phyloP scores from a whole-genome alignment of 2,113 vertebrate species.

The Notothenia rossii region DNA sequence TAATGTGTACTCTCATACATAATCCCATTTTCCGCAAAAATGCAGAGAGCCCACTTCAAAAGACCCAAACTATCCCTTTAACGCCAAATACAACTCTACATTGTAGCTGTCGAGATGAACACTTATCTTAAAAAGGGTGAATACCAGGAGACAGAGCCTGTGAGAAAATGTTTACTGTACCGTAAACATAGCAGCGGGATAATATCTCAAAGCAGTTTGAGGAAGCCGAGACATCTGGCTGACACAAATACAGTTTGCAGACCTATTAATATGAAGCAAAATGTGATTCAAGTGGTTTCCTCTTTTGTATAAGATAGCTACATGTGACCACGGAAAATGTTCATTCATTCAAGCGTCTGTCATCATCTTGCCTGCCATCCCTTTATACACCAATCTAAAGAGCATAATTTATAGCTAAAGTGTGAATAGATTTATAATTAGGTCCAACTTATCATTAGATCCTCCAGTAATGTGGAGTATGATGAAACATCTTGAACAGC shows the following conservation, averaged over 20 bases:
- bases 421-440: background rate
- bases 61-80: no score
- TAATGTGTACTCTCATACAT: background rate
- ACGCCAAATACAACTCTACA: background rate
- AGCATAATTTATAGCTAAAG: background rate
- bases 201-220: slow-evolving; percentile 14
- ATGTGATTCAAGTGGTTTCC: slow-evolving; percentile 39
- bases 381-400: background rate
- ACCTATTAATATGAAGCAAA: slow-evolving; percentile 36
- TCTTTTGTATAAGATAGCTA: slow-evolving; percentile 26
- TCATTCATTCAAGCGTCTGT: slow-evolving; percentile 2
- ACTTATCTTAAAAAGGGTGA: background rate
- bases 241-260: slow-evolving; percentile 31
- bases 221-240: slow-evolving; percentile 38
- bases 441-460: background rate
- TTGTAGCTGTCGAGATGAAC: background rate
- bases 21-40: background rate
- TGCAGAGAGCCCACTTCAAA: no score
- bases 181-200: background rate
- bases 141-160: background rate
- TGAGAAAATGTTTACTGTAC: slow-evolving; percentile 15
- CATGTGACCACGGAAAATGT: slow-evolving; percentile 43
- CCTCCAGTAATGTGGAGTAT: background rate
- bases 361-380: background rate
- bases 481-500: background rate